These are phyloP conservation scores for Sceliomorpha sp. DNA, from an alignment of 2,888 invertebrate species.

Conservation along the genomic window DNA sequence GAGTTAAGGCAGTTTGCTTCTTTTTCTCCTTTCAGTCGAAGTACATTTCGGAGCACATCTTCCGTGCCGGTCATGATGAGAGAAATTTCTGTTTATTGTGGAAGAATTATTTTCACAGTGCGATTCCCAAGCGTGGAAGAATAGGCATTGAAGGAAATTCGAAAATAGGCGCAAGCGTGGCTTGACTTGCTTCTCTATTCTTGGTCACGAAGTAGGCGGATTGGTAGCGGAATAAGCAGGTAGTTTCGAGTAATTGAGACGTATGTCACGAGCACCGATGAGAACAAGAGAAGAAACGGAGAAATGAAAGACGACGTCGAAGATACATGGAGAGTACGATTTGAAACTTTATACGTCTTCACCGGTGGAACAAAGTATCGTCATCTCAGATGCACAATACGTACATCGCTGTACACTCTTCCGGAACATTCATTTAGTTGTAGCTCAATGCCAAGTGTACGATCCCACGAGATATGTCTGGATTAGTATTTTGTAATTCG, in stretches of 20 bases:
- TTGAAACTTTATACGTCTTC: slow-evolving; percentile 63
- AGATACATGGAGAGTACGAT: slow-evolving; percentile 31
- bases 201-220: slow-evolving; percentile 26
- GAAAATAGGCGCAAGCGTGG: slow-evolving; percentile 44
- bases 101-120: slow-evolving; percentile 44
- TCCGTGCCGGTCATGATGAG: slow-evolving; percentile 21
- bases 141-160: slow-evolving; percentile 30
- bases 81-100: slow-evolving; percentile 28
- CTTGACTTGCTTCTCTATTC: slow-evolving; percentile 51
- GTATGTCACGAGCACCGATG: slow-evolving; percentile 27
- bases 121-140: slow-evolving; percentile 28
- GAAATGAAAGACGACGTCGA: slow-evolving; percentile 32
- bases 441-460: slow-evolving; percentile 42
- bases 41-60: too few relatives aligned
- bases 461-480: slow-evolving; percentile 26
- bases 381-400: slow-evolving; percentile 33
- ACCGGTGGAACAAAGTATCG: slow-evolving; percentile 59
- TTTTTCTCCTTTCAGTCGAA: too few relatives aligned
- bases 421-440: slow-evolving; percentile 49
- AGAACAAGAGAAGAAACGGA: slow-evolving; percentile 5
- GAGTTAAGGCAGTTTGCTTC: too few relatives aligned
- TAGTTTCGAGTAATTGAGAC: slow-evolving; percentile 72
- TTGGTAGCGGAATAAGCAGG: slow-evolving; percentile 48
- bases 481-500: not conserved
- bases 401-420: slow-evolving; percentile 31